These are phyloP conservation scores for Odontocerum albicorne DNA, from an alignment of 2,888 invertebrate genomes.

Conservation along the genomic window DNA sequence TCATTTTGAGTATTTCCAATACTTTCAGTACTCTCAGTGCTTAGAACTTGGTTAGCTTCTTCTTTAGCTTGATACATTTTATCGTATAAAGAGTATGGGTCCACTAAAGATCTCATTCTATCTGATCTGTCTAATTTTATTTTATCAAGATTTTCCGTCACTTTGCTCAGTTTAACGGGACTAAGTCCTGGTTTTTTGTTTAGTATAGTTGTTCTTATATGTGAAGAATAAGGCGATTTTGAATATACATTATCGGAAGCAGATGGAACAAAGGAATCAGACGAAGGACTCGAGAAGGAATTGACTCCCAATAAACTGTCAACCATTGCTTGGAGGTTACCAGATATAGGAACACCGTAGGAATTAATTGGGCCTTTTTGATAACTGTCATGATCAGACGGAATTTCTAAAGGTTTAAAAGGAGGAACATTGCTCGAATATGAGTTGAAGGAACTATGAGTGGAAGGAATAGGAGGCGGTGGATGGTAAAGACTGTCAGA, in stretches of 20 bases:
- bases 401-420: slow-evolving; percentile 27
- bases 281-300: not conserved
- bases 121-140: slow-evolving; percentile 21
- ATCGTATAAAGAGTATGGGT: slow-evolving; percentile 8
- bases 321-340: slow-evolving; percentile 27
- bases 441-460: slow-evolving; percentile 38
- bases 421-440: slow-evolving; percentile 39
- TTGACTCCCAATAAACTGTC: slow-evolving; percentile 23
- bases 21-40: not conserved
- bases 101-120: slow-evolving; percentile 4
- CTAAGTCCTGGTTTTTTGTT: slow-evolving; percentile 17
- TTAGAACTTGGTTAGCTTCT: slow-evolving; percentile 43
- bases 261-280: not conserved
- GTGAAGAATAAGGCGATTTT: slow-evolving; percentile 8
- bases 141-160: slow-evolving; percentile 27
- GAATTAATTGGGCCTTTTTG: slow-evolving; percentile 15
- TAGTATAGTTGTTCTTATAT: not conserved
- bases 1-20: slow-evolving; percentile 4
- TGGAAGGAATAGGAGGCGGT: slow-evolving; percentile 46
- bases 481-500: slow-evolving; percentile 42
- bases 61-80: slow-evolving; percentile 20
- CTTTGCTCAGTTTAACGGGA: slow-evolving; percentile 27
- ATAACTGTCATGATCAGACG: slow-evolving; percentile 1
- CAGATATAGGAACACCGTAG: slow-evolving; percentile 22
- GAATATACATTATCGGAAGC: not conserved